Percentiles rank a stretch among this genome's conserved stretches.
Conservation (phyloP, 2,888 invertebrate genomes). For the Aricia artaxerxes region DNA sequence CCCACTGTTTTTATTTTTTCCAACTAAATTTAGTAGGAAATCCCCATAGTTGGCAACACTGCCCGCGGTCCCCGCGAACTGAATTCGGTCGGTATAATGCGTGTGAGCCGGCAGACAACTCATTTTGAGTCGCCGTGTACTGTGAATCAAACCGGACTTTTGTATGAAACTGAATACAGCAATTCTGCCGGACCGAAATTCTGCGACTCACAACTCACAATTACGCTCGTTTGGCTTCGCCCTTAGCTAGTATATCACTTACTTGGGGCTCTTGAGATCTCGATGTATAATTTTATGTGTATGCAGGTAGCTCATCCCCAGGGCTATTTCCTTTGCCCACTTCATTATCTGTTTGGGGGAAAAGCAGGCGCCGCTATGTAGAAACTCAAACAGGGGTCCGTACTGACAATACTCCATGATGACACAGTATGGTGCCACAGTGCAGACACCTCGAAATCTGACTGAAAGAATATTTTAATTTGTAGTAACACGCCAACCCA, state of each 20-base stretch:
- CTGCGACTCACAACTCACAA: no score
- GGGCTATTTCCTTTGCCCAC: slow-evolving; percentile 97
- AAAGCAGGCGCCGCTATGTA: slow-evolving; percentile 90
- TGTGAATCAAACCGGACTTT: no score
- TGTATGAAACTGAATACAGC: no score
- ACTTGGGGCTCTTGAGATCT: slow-evolving; percentile 99
- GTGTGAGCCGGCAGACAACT: no score
- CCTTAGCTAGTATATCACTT: slow-evolving; percentile 63
- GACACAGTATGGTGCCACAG: slow-evolving; percentile 94
- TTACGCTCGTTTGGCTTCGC: no score
- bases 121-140: no score
- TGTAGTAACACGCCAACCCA: neutral
- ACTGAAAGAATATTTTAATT: slow-evolving; percentile 49
- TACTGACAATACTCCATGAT: slow-evolving; percentile 99
- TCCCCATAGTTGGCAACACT: no score
- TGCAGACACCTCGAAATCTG: slow-evolving; percentile 93
- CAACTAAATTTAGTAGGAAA: no score
- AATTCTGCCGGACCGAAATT: no score
- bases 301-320: slow-evolving; percentile 98
- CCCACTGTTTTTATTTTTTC: no score
- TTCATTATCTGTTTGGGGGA: slow-evolving; percentile 92
- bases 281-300: slow-evolving; percentile 98
- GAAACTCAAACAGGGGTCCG: slow-evolving; percentile 95
- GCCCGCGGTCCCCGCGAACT: no score
- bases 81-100: no score